Conservation (phyloP, 2,888 invertebrate species). For the Spisula subtruncata region DNA sequence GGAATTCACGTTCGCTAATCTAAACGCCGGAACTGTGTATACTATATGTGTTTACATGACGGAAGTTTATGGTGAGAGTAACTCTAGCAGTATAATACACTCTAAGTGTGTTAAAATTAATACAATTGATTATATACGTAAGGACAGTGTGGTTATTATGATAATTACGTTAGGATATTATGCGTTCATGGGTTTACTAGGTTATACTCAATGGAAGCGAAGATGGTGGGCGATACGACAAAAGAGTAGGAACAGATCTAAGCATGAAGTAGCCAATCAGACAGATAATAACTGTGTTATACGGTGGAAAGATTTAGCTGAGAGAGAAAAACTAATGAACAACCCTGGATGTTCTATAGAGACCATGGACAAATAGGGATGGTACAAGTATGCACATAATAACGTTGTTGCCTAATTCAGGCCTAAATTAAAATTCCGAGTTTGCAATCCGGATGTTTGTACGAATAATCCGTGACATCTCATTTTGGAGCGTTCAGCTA, state of each 20-base stretch:
- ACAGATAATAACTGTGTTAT: slow-evolving; percentile 36
- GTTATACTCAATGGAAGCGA: slow-evolving; percentile 72
- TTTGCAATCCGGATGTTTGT: no score
- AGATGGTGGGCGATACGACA: slow-evolving; percentile 50
- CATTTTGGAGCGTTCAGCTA: no score
- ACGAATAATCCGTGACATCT: no score
- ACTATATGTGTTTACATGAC: slow-evolving; percentile 67
- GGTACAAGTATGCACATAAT: slow-evolving; percentile 1
- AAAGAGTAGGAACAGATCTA: slow-evolving; percentile 38
- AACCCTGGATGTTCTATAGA: slow-evolving; percentile 67
- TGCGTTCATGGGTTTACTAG: slow-evolving; percentile 64
- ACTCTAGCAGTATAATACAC: slow-evolving; percentile 64
- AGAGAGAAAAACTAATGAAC: slow-evolving; percentile 54
- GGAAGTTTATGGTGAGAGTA: slow-evolving; percentile 55
- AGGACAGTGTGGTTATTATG: slow-evolving; percentile 71
- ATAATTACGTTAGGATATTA: slow-evolving; percentile 70
- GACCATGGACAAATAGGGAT: slow-evolving; percentile 42
- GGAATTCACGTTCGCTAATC: slow-evolving; percentile 59
- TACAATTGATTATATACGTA: slow-evolving; percentile 71
- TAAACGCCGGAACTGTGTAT: slow-evolving; percentile 61
- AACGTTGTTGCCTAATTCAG: neutral
- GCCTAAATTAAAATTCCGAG: neutral
- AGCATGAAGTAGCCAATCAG: neutral
- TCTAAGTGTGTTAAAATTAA: slow-evolving; percentile 71
- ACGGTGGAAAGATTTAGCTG: slow-evolving; percentile 63